Base-by-base conservation (phyloP, 2,113 vertebrate genomes). In the Cathartes aura region DNA sequence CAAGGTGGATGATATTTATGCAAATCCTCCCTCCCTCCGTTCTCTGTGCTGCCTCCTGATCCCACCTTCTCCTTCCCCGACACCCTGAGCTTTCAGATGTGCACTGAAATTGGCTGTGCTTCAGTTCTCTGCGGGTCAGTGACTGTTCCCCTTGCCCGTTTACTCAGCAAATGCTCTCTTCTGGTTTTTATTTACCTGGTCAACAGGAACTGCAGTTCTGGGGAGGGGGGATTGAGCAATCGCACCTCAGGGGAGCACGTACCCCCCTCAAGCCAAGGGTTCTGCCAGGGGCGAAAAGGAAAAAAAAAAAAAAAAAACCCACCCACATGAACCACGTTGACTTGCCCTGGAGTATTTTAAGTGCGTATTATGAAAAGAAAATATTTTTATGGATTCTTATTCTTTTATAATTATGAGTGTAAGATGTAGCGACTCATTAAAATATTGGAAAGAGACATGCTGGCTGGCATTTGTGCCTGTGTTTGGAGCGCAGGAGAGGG, bases 381-480 rank as follows among this genome's bases (percentile, higher is more conserved):
- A 98, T 99, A 99, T 99, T 99, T 99, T 99, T 99, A 99, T 99
- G 99, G 95, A 99, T 99, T 99, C 99, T 99, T 99, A 99, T 99
- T 99, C 98, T 99, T 99, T 99, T 98, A 98, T 99, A 99, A 98
- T 98, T 98, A 99, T 98, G 98, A 96, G 98, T 98, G 97, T 98
- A 98, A 98, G 97, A 98, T 98, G 98, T 98, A 98, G 98, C 97
- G 88, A 97, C 98, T 98, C 98, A 98, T 99, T 99, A 99, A 98
- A 98, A 90, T 95, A 97, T 98, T 98, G 98, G 96, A 95, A 95
- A 96, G 72, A 95, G 96, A 92, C 11, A 17, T 5, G 6, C 17
- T 34, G 76, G 50, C 21, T 36, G 72, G 66, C 19, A 2, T 52
- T 9, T 7, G 52, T 48, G 62, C 24, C 55, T 23, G 48, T 2